These are phyloP conservation scores for Harpalus rubripes DNA, from an alignment of 2,888 invertebrate genomes.

Conservation along the genomic window DNA sequence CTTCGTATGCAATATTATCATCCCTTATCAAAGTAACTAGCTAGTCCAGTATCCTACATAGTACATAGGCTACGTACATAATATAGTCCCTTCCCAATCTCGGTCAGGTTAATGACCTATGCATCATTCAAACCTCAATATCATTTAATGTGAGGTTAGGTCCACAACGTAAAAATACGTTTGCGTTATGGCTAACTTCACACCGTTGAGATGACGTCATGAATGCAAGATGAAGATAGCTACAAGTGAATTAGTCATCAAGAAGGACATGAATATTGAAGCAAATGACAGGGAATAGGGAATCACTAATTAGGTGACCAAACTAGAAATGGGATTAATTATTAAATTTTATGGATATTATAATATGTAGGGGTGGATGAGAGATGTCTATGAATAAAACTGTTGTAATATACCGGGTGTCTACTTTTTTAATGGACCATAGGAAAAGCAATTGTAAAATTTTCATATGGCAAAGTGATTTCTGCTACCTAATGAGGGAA, in stretches of 20 bases:
- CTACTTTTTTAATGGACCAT: too few relatives aligned
- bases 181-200: background rate
- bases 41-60: background rate
- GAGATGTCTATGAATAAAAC: too few relatives aligned
- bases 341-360: background rate
- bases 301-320: background rate
- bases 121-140: conserved; percentile 4
- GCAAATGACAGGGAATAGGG: conserved; percentile 5
- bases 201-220: background rate
- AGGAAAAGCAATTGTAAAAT: too few relatives aligned
- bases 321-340: background rate
- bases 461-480: too few relatives aligned
- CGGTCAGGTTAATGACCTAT: background rate
- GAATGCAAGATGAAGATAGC: conserved; percentile 1
- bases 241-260: conserved; percentile 2
- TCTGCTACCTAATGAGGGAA: too few relatives aligned
- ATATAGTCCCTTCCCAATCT: background rate
- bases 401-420: too few relatives aligned
- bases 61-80: background rate
- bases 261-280: background rate
- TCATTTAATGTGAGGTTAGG: background rate
- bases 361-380: background rate
- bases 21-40: background rate
- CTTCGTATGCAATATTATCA: background rate
- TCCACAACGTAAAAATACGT: background rate